These are phyloP conservation scores for Conomelus anceps DNA, from an alignment of 2,888 invertebrate genomes.

Conservation along the genomic window DNA sequence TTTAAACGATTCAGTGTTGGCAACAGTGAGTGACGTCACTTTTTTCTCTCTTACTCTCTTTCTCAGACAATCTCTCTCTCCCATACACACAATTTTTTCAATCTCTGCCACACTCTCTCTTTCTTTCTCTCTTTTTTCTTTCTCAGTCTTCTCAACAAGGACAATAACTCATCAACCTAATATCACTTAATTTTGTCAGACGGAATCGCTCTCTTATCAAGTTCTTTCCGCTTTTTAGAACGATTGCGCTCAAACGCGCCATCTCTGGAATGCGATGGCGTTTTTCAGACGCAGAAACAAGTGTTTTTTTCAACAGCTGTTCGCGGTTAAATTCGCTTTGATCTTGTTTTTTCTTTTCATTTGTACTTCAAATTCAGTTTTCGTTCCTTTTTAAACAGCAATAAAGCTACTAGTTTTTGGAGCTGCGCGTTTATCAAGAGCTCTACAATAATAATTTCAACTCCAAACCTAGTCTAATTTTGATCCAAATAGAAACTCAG, in stretches of 20 bases:
- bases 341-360: no score
- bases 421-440: no score
- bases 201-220: background rate
- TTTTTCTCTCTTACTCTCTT: no score
- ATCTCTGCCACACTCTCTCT: no score
- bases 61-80: no score
- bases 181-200: background rate
- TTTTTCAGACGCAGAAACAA: background rate
- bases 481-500: no score
- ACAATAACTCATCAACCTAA: background rate
- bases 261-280: background rate
- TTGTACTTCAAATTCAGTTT: no score
- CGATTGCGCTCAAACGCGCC: background rate
- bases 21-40: no score
- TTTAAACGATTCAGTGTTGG: no score
- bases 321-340: background rate
- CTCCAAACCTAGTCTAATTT: no score
- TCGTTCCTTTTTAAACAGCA: background rate
- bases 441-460: background rate
- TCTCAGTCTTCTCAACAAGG: background rate
- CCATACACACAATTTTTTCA: no score
- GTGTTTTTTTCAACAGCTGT: background rate
- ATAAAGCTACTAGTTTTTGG: background rate
- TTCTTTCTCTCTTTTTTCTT: no score
- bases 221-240: background rate